A percentile compares a stretch with the other conserved stretches of the same genome.
Evolutionary conservation across 2,888 invertebrate species (phyloP).

Genomic region (Antitype chi): DNA sequence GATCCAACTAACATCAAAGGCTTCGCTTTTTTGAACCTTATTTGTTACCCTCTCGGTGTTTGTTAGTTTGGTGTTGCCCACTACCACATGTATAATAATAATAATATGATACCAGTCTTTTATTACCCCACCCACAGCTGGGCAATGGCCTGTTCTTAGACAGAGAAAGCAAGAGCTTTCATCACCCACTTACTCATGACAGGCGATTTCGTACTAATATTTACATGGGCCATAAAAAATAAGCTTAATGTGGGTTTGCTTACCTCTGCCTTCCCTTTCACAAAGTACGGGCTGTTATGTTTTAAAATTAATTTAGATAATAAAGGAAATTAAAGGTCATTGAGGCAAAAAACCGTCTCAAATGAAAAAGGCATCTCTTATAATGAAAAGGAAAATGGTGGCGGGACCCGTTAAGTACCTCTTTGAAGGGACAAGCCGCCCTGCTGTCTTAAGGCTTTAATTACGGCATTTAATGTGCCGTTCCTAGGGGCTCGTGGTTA

Average conservation of each 20-base stretch:
- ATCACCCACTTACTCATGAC: too few species aligned
- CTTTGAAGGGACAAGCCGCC: conserved; percentile 56
- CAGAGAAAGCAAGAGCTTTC: too few species aligned
- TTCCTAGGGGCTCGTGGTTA: neutral
- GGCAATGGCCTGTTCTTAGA: too few species aligned
- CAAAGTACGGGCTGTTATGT: neutral
- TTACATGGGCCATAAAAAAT: too few species aligned
- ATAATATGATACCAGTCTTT: too few species aligned
- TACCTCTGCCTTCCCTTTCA: neutral
- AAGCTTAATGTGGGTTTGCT: neutral
- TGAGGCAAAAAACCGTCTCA: neutral
- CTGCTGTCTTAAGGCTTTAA: conserved; percentile 68
- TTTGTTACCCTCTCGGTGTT: too few species aligned
- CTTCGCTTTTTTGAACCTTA: too few species aligned
- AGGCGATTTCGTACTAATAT: too few species aligned
- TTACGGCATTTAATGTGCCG: conserved; percentile 66
- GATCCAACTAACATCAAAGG: too few species aligned
- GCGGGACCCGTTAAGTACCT: conserved; percentile 73
- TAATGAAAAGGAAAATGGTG: conserved; percentile 74
- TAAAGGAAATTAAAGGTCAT: conserved; percentile 31
- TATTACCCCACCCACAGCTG: too few species aligned
- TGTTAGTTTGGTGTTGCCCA: too few species aligned
- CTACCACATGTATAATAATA: too few species aligned
- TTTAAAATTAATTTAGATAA: conserved; percentile 14
- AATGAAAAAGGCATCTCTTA: conserved; percentile 34